Evolutionary conservation across 2,113 vertebrate species (phyloP), one percentile per base, ranked within the genome.

Genomic region (Eclectus roratus): DNA sequence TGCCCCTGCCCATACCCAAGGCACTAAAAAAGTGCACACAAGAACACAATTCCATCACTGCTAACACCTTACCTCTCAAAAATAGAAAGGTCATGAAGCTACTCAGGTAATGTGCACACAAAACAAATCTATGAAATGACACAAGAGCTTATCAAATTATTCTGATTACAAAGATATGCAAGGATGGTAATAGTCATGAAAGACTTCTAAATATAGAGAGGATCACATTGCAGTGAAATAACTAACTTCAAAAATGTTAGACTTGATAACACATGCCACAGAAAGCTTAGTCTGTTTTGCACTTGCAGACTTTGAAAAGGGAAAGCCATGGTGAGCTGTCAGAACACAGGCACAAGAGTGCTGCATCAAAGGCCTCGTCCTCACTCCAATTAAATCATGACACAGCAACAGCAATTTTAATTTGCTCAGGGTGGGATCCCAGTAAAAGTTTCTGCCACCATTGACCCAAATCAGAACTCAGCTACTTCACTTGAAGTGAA

Each of bases 321-420:
- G 52, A 91, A 94, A 89, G 47, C 76, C 41, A 64, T 5, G 19
- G 80, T 79, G 64, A 84, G 52, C 76, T 86, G 77, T 72, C 77
- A 95, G 80, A 80, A 84, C 35, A 64, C 21, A 76, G 65, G 56
- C 90, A 78, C 0, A 0, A 15, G 64, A 88, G 25, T 29, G 66
- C 39, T 73, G 72, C 79, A 78, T 68, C 21, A 4, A 43, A 80
- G 49, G 61, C 69, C 69, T 88, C 60, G 85, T 58, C 87, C 63
- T 77, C 58, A 80, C 37, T 92, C 73, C 89, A 96, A 81, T 87
- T 92, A 94, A 92, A 71, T 37, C 76, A 53, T 91, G 84, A 93
- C 93, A 94, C 44, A 74, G 80, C n/a, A 87, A 56, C 73, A 92
- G 50, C 0, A n/a, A 89, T 96, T 95, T 94, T 90, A 94, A 93